These are phyloP conservation scores for Cheilosia scutellata DNA, from an alignment of 2,888 invertebrate genomes.

Conservation along the genomic window DNA sequence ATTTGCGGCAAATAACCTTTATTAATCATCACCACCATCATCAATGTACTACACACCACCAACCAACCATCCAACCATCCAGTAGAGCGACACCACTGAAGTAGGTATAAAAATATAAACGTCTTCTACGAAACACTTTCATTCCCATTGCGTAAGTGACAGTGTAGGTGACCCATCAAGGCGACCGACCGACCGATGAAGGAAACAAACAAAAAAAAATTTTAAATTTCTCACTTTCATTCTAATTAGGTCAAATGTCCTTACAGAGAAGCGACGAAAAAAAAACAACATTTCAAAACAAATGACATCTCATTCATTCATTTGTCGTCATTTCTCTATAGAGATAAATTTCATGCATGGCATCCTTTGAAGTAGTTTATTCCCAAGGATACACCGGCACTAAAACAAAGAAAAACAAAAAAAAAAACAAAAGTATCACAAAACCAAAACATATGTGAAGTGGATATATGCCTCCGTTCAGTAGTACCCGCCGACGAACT, in stretches of 20 bases:
- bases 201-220: background rate
- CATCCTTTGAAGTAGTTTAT: conserved; percentile 69
- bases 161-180: conserved; percentile 15
- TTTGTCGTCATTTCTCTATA: conserved; percentile 41
- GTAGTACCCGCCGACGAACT: conserved; percentile 6
- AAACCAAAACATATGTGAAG: conserved; percentile 21
- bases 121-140: conserved; percentile 46
- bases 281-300: conserved; percentile 26
- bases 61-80: too few relatives aligned
- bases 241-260: conserved; percentile 73
- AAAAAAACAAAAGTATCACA: background rate
- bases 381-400: conserved; percentile 42
- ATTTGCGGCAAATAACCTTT: conserved; percentile 28
- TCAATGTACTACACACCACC: background rate
- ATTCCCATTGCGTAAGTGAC: conserved; percentile 54
- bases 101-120: conserved; percentile 21
- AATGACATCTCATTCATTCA: conserved; percentile 69
- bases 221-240: conserved; percentile 38
- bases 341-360: conserved; percentile 67
- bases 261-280: background rate
- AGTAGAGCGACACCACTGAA: background rate
- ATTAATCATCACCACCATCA: conserved; percentile 48
- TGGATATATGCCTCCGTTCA: conserved; percentile 37
- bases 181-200: conserved; percentile 8
- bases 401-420: background rate